A percentile compares a stretch with the other conserved stretches of the same genome.
These are phyloP conservation scores for Drosophila subsilvestris DNA, from an alignment of 2,888 invertebrate genomes.

Conservation along the genomic window DNA sequence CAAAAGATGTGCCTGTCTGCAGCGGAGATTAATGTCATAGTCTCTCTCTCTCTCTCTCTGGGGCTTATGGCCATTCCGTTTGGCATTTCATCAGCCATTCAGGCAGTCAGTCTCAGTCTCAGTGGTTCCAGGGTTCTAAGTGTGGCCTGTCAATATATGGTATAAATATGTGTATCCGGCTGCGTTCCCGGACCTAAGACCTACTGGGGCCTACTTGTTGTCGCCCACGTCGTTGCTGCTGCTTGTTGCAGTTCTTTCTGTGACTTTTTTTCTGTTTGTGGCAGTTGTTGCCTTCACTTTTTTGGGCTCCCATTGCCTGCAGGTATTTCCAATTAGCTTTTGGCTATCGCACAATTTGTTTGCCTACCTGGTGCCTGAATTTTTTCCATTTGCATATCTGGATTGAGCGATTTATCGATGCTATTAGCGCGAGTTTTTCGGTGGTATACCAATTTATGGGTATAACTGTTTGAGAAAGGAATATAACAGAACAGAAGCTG, in stretches of 20 bases:
- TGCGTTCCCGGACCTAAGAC: conserved; percentile 66
- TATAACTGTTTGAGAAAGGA: background rate
- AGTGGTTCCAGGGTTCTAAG: conserved; percentile 41
- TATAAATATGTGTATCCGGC: conserved; percentile 64
- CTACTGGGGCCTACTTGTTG: conserved; percentile 25
- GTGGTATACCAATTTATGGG: conserved; percentile 16
- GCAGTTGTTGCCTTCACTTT: conserved; percentile 33
- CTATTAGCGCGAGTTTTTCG: conserved; percentile 44
- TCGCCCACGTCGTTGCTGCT: conserved; percentile 28
- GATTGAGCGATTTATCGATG: conserved; percentile 50
- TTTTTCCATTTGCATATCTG: conserved; percentile 59
- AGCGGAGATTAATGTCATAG: conserved; percentile 43
- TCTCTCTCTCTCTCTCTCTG: background rate
- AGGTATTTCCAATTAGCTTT: conserved; percentile 76
- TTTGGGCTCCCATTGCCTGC: conserved; percentile 60
- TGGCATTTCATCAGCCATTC: conserved; percentile 63
- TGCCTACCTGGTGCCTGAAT: conserved; percentile 36
- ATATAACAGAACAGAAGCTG: background rate
- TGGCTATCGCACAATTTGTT: conserved; percentile 60
- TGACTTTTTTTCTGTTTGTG: background rate
- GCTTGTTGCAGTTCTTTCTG: conserved; percentile 13
- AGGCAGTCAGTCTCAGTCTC: background rate
- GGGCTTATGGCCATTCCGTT: conserved; percentile 25
- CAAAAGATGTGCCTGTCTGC: conserved; percentile 32
- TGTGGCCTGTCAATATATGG: conserved; percentile 56